Base-by-base conservation (phyloP, 2,113 vertebrate genomes). In the Centropus bengalensis region DNA sequence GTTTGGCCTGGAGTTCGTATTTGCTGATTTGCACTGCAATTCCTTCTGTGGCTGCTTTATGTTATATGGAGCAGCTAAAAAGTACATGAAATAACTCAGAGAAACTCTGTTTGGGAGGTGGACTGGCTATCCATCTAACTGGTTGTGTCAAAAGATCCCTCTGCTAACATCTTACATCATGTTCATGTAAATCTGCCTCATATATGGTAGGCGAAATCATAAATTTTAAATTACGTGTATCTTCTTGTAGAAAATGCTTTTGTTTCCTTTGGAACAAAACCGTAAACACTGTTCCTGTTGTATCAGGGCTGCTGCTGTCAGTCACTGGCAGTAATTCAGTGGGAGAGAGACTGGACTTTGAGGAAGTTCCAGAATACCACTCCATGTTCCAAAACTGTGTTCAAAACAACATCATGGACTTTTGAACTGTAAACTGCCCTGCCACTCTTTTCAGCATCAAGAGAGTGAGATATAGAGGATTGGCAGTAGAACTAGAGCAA, bases 351-450 rank as follows among this genome's bases (percentile, higher is more conserved):
- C 22, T 75, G 54, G 55, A 81, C 24, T 51, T 16, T 54, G 24
- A 90, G 44, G 10, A 91, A 71, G 80, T 82, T 93, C 76, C 44
- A 75, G 49, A 60, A 45, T 60, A 78, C 52, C 5, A 0, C 22
- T 95, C 28, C 38, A 24, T 47, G 69, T 88, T 91, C 67, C 73
- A 95, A 86, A 96, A 94, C 45, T 42, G 9, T 54, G 66, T 76
- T 88, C 64, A 60, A 93, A 94, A 93, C 68, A 96, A 88, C 64
- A 71, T 58, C 40, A 32, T 60, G 69, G 78, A 21, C 88, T 93
- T 95, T 93, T 70, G 71, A 86, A 59, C 51, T 88, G n/a, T 79
- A 94, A 91, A 21, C 24, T 81, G 47, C 90, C 51, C 73, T 63
- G 68, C 44, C 33, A 94, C 15, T 78, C 42, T 78, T 78, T 52